Base-by-base conservation (phyloP, 2,888 invertebrate species). In the Eilema sororculum region DNA sequence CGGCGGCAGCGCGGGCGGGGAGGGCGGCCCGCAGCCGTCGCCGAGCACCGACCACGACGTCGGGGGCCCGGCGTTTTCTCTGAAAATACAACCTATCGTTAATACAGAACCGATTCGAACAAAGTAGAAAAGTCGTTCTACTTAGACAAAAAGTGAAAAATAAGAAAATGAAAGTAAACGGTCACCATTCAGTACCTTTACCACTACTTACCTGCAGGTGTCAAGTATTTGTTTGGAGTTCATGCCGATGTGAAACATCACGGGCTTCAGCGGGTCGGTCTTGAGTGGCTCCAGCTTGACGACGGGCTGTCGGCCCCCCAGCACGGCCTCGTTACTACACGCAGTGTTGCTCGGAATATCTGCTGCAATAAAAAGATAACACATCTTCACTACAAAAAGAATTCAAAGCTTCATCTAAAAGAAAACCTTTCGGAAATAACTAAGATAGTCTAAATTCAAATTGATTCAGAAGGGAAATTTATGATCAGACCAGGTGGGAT, bases 1-100 rank as follows among this genome's bases (percentile, higher is more conserved):
- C 68, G 96, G 96, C 9, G 99, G 98, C 74, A 98, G 97, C 76
- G 97, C 96, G 0, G 99, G 99, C n/a, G 98, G 98, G 62, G 96
- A 95, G 0, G 99, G 99, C 1, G 99, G 98, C 0, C 97, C 90
- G 75, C 83, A 78, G 0, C 91, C 92, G 82, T 92, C 92, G 74
- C 95, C 95, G 79, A 94, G 87, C 83, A 94, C 92, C 71, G 93
- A 95, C 95, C 95, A 95, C 72, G 93, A 82, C 12, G 91, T 86
- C 59, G 95, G 89, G 22, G 92, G 87, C 0, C 94, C 93, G 2
- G 95, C 93, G 73, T 89, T 87, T 24, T 93, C 91, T 72, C 94
- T 93, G 84, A 10, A 67, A 69, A 56, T 12, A 12, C 57, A 25
- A 46, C 9, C 10, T 20, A 57, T 5, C 13, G 20, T 52, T 52